Evolutionary conservation across 2,888 invertebrate species (phyloP).

Genomic region (Ochropleura leucogaster): DNA sequence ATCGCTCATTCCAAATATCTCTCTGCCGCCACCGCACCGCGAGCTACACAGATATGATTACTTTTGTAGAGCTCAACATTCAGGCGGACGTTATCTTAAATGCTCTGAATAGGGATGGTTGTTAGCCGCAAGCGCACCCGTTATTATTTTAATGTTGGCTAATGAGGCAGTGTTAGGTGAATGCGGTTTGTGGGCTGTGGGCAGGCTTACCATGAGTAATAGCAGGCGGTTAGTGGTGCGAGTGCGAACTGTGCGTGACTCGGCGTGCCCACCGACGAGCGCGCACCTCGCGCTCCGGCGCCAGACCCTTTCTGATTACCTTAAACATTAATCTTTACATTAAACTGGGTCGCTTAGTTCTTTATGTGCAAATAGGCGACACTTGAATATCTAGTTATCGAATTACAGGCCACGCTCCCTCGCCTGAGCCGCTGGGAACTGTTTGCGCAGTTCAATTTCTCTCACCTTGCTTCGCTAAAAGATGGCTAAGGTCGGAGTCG

Average conservation of each 20-base stretch:
- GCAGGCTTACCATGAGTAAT: slow-evolving; percentile 80
- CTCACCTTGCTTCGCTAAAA: slow-evolving; percentile 45
- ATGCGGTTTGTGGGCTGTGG: slow-evolving; percentile 79
- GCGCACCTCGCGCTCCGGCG: slow-evolving; percentile 70
- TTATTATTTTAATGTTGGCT: slow-evolving; percentile 84
- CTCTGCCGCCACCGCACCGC: slow-evolving; percentile 48
- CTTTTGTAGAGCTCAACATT: slow-evolving; percentile 53
- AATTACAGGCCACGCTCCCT: slow-evolving; percentile 34
- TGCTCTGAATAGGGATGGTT: slow-evolving; percentile 67
- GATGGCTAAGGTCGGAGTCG: slow-evolving; percentile 53
- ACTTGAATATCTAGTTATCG: slow-evolving; percentile 74
- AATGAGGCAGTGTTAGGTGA: slow-evolving; percentile 81
- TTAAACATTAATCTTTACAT: slow-evolving; percentile 82
- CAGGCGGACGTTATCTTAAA: slow-evolving; percentile 63
- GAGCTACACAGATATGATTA: slow-evolving; percentile 68
- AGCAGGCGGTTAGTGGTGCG: slow-evolving; percentile 78
- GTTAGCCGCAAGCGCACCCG: slow-evolving; percentile 72
- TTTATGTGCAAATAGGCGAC: slow-evolving; percentile 73
- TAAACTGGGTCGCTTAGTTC: slow-evolving; percentile 74
- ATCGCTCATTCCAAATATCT: slow-evolving; percentile 63
- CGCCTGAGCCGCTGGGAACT: slow-evolving; percentile 13
- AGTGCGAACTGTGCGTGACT: slow-evolving; percentile 80
- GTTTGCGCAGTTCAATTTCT: slow-evolving; percentile 43
- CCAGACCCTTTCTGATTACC: slow-evolving; percentile 80
- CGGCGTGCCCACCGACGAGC: slow-evolving; percentile 64